These are phyloP conservation scores for Cremastinae sp. DNA, from an alignment of 2,888 invertebrate species.

Conservation along the genomic window DNA sequence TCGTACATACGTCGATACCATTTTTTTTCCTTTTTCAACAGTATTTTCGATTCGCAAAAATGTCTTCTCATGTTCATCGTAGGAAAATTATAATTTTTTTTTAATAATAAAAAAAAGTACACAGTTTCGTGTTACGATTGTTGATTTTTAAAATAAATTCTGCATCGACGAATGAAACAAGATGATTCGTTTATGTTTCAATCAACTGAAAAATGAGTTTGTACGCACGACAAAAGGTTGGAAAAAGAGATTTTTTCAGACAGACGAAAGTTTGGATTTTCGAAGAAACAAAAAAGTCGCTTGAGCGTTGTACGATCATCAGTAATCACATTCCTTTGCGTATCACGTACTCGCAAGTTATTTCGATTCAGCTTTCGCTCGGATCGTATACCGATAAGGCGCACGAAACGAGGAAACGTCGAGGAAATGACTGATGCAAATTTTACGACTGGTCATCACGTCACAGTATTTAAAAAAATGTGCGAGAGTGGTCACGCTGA, in stretches of 20 bases:
- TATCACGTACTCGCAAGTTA: not conserved
- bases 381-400: not conserved
- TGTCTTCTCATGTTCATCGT: not conserved
- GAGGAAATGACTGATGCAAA: constrained; percentile 3
- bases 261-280: not conserved
- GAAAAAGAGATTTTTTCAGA: not conserved
- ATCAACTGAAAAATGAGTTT: constrained; percentile 16
- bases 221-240: not conserved
- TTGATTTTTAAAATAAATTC: too few species aligned
- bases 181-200: too few species aligned
- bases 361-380: not conserved
- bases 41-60: not conserved
- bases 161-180: too few species aligned
- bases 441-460: constrained; percentile 1
- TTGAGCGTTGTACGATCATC: constrained; percentile 1
- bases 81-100: not conserved
- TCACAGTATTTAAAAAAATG: constrained; percentile 3
- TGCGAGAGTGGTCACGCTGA: constrained; percentile 3
- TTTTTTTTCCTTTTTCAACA: constrained; percentile 21
- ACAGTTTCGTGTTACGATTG: too few species aligned
- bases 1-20: constrained; percentile 13
- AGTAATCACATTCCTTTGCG: constrained; percentile 10
- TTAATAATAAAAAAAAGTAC: too few species aligned
- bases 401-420: constrained; percentile 11
- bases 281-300: not conserved